Percentiles rank a stretch among this genome's conserved stretches.
Conservation (phyloP, 2,888 invertebrate genomes). For the Panorpa germanica region DNA sequence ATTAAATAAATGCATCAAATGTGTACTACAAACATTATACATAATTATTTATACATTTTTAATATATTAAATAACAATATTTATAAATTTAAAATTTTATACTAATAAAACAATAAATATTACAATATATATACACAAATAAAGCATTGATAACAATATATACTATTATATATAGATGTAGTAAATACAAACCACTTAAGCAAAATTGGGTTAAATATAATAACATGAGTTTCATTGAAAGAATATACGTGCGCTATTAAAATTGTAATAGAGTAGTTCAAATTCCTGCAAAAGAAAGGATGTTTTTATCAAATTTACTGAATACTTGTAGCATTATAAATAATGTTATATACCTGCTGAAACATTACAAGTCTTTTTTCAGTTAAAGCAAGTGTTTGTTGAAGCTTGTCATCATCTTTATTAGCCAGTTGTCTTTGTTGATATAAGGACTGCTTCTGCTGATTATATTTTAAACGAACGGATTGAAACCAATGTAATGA, state of each 20-base stretch:
- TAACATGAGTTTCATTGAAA: constrained; percentile 44
- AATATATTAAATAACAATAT: too few relatives aligned
- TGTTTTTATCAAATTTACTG: constrained; percentile 8
- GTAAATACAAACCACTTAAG: too few relatives aligned
- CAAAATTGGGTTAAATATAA: too few relatives aligned
- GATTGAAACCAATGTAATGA: constrained; percentile 91
- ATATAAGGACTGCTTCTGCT: constrained; percentile 35
- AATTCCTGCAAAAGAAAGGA: constrained; percentile 51
- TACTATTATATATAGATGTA: too few relatives aligned
- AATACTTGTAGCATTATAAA: constrained; percentile 2
- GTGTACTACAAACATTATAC: too few relatives aligned
- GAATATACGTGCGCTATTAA: constrained; percentile 89
- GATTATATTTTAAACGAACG: constrained; percentile 49
- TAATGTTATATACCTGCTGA: constrained; percentile 27
- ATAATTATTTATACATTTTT: too few relatives aligned
- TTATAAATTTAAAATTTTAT: too few relatives aligned
- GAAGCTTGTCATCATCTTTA: constrained; percentile 68
- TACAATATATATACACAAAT: too few relatives aligned
- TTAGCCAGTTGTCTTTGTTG: constrained; percentile 30
- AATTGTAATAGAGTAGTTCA: constrained; percentile 73
- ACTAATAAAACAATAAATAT: too few relatives aligned
- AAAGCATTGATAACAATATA: too few relatives aligned
- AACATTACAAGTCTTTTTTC: constrained; percentile 64
- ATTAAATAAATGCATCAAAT: too few relatives aligned
- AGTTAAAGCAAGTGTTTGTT: constrained; percentile 79